Percentiles rank a stretch among this genome's conserved stretches.
These are phyloP conservation scores for Xestobium rufovillosum DNA, from an alignment of 2,888 invertebrate genomes.

Conservation along the genomic window DNA sequence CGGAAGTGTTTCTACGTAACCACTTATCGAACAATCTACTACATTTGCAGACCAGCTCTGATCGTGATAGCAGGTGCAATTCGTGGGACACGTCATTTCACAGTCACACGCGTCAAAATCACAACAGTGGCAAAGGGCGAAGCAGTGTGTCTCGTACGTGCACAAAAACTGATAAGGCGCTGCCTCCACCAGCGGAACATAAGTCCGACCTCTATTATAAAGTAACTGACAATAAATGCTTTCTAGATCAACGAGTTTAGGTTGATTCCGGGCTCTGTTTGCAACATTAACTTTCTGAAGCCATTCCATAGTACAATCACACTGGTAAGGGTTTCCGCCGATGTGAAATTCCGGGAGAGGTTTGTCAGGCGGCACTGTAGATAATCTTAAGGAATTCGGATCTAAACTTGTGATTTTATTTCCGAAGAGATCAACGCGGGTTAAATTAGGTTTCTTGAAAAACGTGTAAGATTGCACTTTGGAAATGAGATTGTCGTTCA, in stretches of 20 bases:
- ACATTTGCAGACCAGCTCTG: constrained; percentile 81
- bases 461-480: constrained; percentile 82
- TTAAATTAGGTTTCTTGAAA: constrained; percentile 78
- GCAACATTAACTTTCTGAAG: constrained; percentile 71
- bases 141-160: constrained; percentile 78
- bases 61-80: constrained; percentile 85
- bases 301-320: constrained; percentile 91
- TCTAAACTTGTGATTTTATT: constrained; percentile 71
- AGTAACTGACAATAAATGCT: constrained; percentile 74
- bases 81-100: constrained; percentile 83
- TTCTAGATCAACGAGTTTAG: constrained; percentile 73
- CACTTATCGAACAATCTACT: constrained; percentile 70
- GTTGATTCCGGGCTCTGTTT: constrained; percentile 69
- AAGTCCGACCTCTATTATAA: constrained; percentile 66
- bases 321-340: constrained; percentile 78
- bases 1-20: constrained; percentile 62
- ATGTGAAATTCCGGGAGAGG: constrained; percentile 75
- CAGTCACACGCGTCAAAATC: constrained; percentile 90
- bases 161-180: constrained; percentile 78
- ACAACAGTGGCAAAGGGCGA: constrained; percentile 81
- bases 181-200: constrained; percentile 69
- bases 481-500: constrained; percentile 73
- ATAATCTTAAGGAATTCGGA: constrained; percentile 68
- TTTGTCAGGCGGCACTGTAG: constrained; percentile 64
- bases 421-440: constrained; percentile 71